Percentiles rank a stretch among this genome's conserved stretches.
Evolutionary conservation across 2,888 invertebrate genomes (phyloP).

Genomic region (Ormyrus rosae): DNA sequence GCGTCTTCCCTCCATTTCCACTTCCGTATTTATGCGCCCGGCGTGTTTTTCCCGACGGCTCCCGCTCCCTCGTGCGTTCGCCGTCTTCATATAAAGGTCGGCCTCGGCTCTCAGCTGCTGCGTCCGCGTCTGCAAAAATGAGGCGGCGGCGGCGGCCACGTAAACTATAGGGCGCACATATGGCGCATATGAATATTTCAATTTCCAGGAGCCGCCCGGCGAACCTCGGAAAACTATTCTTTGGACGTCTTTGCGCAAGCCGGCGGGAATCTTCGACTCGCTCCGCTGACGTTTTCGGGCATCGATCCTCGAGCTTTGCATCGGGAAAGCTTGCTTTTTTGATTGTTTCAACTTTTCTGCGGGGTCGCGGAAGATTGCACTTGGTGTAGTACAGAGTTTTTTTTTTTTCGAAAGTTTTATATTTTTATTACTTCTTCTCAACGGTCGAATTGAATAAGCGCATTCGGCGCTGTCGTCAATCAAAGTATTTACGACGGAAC

Average conservation of each 20-base stretch:
- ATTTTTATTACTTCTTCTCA: too few species aligned
- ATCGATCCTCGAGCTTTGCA: background rate
- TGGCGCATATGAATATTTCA: slow-evolving; percentile 71
- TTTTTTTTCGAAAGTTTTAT: too few species aligned
- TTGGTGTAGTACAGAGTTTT: too few species aligned
- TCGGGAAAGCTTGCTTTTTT: background rate
- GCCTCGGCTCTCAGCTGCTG: background rate
- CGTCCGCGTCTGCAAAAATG: slow-evolving; percentile 22
- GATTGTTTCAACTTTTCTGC: too few species aligned
- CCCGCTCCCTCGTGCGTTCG: background rate
- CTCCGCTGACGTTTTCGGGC: background rate
- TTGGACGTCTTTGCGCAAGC: background rate
- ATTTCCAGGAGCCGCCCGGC: slow-evolving; percentile 58
- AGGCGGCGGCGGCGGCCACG: slow-evolving; percentile 26
- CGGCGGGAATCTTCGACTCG: slow-evolving; percentile 3
- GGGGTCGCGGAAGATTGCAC: too few species aligned
- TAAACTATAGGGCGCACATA: slow-evolving; percentile 44
- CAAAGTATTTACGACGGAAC: too few species aligned
- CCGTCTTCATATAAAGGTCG: background rate
- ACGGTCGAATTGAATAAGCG: too few species aligned
- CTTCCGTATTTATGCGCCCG: background rate
- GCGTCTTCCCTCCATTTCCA: background rate
- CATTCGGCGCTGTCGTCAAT: too few species aligned
- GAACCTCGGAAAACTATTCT: background rate
- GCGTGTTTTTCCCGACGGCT: background rate